Percentiles rank a stretch among this genome's conserved stretches.
These are phyloP conservation scores for Mirounga angustirostris DNA, from an alignment of 2,113 vertebrate genomes.

Conservation along the genomic window DNA sequence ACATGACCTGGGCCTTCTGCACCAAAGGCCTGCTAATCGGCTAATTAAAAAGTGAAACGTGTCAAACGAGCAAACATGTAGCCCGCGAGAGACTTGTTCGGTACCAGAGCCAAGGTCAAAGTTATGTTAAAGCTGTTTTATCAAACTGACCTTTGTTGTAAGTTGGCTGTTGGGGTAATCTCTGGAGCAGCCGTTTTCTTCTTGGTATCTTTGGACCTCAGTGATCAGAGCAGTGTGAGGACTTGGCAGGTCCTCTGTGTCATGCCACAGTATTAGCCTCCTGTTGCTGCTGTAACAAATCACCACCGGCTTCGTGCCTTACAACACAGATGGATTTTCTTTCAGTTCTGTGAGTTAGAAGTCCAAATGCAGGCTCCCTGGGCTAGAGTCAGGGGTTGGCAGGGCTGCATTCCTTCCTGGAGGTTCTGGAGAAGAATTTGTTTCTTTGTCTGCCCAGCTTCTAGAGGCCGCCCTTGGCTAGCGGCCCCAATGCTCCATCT, in stretches of 20 bases:
- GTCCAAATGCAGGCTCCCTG: neutral
- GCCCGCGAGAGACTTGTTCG: slow-evolving; percentile 89
- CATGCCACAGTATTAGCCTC: neutral
- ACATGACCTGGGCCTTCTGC: slow-evolving; percentile 92
- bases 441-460: neutral
- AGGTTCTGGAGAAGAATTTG: neutral
- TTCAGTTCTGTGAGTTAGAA: neutral
- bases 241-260: neutral
- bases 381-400: neutral
- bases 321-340: neutral
- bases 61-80: slow-evolving; percentile 88
- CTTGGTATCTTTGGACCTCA: slow-evolving; percentile 36
- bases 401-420: neutral
- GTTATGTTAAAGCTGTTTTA: slow-evolving; percentile 76
- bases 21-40: slow-evolving; percentile 94
- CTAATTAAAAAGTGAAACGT: slow-evolving; percentile 97
- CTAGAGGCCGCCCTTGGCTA: neutral
- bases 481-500: neutral
- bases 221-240: neutral
- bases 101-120: slow-evolving; percentile 85
- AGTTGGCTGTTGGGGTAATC: slow-evolving; percentile 59
- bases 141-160: slow-evolving; percentile 78
- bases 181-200: slow-evolving; percentile 53
- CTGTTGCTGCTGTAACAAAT: slow-evolving; percentile 55
- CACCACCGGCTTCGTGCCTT: neutral